Percentiles rank a stretch among this genome's conserved stretches.
Conservation (phyloP, 1,140 invertebrate species). For the Fopius arisanus region DNA sequence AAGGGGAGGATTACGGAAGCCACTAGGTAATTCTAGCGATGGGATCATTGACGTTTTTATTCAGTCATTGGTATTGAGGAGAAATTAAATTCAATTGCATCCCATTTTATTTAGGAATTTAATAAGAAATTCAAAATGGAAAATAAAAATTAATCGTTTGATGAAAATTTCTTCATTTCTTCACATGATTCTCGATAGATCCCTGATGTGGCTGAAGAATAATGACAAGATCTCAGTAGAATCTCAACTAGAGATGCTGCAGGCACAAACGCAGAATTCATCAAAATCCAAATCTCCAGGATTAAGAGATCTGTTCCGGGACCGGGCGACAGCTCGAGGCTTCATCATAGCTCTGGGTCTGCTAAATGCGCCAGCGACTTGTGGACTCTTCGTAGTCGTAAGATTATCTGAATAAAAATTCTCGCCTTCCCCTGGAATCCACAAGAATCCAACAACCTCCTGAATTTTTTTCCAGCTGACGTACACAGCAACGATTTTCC, state of each 20-base stretch:
- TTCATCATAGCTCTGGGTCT: constrained; percentile 62
- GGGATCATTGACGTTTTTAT: too few relatives aligned
- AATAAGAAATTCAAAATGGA: too few relatives aligned
- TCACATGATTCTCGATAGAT: constrained; percentile 49
- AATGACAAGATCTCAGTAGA: constrained; percentile 54
- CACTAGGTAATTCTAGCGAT: constrained; percentile 55
- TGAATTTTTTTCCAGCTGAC: constrained; percentile 48
- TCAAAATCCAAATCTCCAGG: constrained; percentile 31
- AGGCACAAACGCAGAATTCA: constrained; percentile 41
- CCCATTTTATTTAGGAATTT: too few relatives aligned
- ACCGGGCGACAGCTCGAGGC: constrained; percentile 53
- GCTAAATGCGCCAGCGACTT: constrained; percentile 54
- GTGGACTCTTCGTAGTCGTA: constrained; percentile 59
- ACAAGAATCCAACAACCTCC: too few relatives aligned
- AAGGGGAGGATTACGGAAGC: constrained; percentile 52
- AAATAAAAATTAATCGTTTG: too few relatives aligned
- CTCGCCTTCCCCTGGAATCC: too few relatives aligned
- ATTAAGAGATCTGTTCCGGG: constrained; percentile 46
- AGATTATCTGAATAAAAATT: constrained; percentile 9
- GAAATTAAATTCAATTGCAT: too few relatives aligned
- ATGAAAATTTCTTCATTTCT: too few relatives aligned
- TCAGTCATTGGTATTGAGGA: too few relatives aligned
- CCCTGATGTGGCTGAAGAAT: constrained; percentile 66
- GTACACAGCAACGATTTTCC: constrained; percentile 70
- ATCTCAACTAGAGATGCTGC: constrained; percentile 46